Evolutionary conservation across 2,113 vertebrate species (phyloP).

Genomic region (Xiphophorus couchianus): DNA sequence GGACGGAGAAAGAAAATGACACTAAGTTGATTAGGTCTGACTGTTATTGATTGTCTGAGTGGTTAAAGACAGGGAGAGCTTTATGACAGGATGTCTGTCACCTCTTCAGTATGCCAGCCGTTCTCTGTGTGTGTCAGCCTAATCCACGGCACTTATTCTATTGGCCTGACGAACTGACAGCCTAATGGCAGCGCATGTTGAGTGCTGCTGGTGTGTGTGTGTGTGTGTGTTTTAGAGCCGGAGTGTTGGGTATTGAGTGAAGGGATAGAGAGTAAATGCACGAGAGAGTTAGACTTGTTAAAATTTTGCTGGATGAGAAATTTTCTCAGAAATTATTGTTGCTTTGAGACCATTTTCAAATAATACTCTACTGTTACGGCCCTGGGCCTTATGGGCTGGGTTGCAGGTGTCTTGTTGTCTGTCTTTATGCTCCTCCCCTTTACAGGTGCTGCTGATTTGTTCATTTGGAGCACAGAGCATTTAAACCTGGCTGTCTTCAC

Average conservation of each 20-base stretch:
- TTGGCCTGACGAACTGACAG: constrained; percentile 75
- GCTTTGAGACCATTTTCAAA: too few relatives aligned
- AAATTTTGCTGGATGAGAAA: too few relatives aligned
- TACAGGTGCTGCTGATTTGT: too few relatives aligned
- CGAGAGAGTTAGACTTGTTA: neutral
- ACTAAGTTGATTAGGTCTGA: constrained; percentile 65
- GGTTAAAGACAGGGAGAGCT: constrained; percentile 31
- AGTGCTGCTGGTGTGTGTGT: constrained; percentile 22
- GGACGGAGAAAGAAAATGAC: constrained; percentile 31
- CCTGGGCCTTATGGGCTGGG: too few relatives aligned
- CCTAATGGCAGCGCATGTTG: constrained; percentile 62
- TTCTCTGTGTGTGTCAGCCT: constrained; percentile 49
- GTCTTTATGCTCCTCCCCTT: too few relatives aligned
- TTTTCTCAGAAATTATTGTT: too few relatives aligned
- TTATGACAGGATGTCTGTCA: constrained; percentile 75
- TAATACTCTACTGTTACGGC: too few relatives aligned
- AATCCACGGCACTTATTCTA: constrained; percentile 75
- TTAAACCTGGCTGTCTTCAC: too few relatives aligned
- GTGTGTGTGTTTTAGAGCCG: constrained; percentile 9
- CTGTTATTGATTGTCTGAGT: constrained; percentile 61
- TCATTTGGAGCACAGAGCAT: too few relatives aligned
- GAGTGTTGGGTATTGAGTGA: constrained; percentile 10
- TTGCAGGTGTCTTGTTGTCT: too few relatives aligned
- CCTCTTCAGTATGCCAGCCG: constrained; percentile 71
- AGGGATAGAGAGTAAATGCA: constrained; percentile 1